Base-by-base conservation (phyloP, 2,888 invertebrate species). In the Oscheius myriophilus region DNA sequence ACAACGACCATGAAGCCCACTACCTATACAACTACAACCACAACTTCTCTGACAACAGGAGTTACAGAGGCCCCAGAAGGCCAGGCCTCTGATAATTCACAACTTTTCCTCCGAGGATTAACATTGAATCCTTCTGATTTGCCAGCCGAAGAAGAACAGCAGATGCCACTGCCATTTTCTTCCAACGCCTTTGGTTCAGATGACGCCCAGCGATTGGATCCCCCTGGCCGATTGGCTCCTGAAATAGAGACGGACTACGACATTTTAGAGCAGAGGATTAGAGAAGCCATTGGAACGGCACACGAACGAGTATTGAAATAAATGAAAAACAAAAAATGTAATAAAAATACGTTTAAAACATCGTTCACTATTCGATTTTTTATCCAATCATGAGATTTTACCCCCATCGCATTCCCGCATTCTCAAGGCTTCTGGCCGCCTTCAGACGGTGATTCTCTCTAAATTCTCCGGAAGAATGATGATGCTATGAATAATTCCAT, bases 181-280 rank as follows among this genome's bases (percentile, higher is more conserved):
- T n/a, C 61, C 12, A 33, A 18, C 9, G 26, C 33, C 49, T 61
- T 61, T 39, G 61, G 49, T 18, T 11, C 11, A 1, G 49, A 49
- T 18, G 49, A 61, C 21, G 61, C 16, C 2, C 33, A 33, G 1
- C 23, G 26, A 14, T n/a, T 59, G 6, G 18, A 23, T 11, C 59
- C 59, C 23, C 1, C 9, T 3, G 12, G 39, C 14, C 18, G 46
- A 39, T 33, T n/a, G n/a, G 1, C 25, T 4, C 16, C 46, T 26
- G 61, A 61, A 9, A 46, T 49, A 33, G 61, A 61, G 26, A 9
- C 33, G 9, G 61, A 61, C 33, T 61, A 61, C 26, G 61, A 61
- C 33, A 4, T 46, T 7, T 49, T 61, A 49, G 61, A 61, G 18
- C 25, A 23, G 16, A 14, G 61, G 12, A n/a, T 61, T 33, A 25